Evolutionary conservation across 1,140 invertebrate genomes (phyloP).

Genomic region (Cataglyphis hispanica): DNA sequence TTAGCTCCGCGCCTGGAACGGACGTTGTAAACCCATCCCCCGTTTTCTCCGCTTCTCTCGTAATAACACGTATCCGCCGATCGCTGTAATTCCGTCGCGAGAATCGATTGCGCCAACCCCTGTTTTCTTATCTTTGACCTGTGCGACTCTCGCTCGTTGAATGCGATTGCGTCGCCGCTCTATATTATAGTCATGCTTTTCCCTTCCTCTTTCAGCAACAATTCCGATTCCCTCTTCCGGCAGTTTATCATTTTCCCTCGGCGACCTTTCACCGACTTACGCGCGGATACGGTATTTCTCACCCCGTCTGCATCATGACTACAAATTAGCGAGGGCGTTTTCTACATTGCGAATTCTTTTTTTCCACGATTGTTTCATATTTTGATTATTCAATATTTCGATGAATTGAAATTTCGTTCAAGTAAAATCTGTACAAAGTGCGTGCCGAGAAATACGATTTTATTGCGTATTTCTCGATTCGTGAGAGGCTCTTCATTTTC

Average conservation of each 20-base stretch:
- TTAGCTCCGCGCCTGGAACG: conserved; percentile 53
- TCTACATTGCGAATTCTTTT: not conserved
- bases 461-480: conserved; percentile 9
- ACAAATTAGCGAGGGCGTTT: not conserved
- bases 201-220: conserved; percentile 30
- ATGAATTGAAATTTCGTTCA: conserved; percentile 3
- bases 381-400: not conserved
- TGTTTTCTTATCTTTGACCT: conserved; percentile 52
- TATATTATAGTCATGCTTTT: conserved; percentile 32
- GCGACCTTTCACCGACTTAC: conserved; percentile 13
- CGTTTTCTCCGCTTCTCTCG: conserved; percentile 12
- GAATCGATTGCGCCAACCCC: conserved; percentile 43
- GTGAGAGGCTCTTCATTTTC: conserved; percentile 3
- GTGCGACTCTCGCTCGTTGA: conserved; percentile 34
- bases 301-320: not conserved
- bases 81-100: conserved; percentile 41
- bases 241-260: conserved; percentile 57
- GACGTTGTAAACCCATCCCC: conserved; percentile 43
- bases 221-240: conserved; percentile 47
- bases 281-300: not conserved
- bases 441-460: not conserved
- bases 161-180: conserved; percentile 30
- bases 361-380: not conserved
- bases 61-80: conserved; percentile 54
- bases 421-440: not conserved